These are phyloP conservation scores for Dryobates pubescens DNA, from an alignment of 2,797 vertebrate species.

Conservation along the genomic window DNA sequence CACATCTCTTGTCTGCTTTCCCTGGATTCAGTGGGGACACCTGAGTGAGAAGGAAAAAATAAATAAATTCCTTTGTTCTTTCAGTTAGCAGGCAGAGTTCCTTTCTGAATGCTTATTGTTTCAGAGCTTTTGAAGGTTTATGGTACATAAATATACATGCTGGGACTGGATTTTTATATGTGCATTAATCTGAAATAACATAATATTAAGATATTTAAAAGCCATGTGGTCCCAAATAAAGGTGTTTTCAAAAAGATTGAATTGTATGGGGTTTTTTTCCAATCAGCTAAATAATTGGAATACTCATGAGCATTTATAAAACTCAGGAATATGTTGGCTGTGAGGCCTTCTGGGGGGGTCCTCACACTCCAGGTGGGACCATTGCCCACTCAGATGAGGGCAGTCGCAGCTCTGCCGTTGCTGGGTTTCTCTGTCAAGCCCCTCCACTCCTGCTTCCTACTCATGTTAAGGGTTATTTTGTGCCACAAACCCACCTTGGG, in stretches of 20 bases:
- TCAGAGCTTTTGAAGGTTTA: background rate
- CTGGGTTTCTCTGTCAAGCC: background rate
- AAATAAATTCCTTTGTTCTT: background rate
- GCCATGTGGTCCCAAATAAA: background rate
- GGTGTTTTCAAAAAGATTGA: background rate
- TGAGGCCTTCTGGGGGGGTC: background rate
- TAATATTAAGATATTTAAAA: background rate
- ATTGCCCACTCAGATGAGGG: fast-evolving
- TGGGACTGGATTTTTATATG: background rate
- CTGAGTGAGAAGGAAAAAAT: too few relatives aligned
- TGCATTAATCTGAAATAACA: background rate
- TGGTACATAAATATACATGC: background rate
- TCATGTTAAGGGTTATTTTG: fast-evolving
- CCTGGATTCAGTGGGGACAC: background rate
- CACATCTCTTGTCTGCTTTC: background rate
- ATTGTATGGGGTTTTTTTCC: background rate
- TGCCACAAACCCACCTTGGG: background rate
- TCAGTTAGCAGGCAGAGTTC: background rate
- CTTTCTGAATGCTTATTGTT: background rate
- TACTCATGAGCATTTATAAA: background rate
- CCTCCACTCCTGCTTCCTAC: background rate
- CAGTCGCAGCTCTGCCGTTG: background rate
- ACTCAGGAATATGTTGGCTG: background rate
- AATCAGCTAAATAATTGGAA: background rate
- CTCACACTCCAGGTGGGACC: background rate